Conservation (phyloP, 2,113 vertebrate genomes). For the Amphilophus citrinellus region DNA sequence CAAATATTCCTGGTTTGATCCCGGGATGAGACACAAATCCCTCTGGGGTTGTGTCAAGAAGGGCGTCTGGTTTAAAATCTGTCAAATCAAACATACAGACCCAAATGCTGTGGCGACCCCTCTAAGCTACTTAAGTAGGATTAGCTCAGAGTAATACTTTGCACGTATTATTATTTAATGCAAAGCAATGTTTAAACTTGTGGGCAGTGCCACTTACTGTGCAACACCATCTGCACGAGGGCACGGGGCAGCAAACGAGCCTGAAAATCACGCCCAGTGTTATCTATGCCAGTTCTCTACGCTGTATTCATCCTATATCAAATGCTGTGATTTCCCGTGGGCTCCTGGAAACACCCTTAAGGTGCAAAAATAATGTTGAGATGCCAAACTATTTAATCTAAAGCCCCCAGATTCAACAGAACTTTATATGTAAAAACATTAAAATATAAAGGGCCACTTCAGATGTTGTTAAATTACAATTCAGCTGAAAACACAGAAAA, state of each 20-base stretch:
- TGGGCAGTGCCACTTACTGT: not conserved
- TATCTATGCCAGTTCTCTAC: not conserved
- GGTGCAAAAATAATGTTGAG: not conserved
- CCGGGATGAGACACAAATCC: too few species aligned
- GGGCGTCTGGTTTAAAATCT: not conserved
- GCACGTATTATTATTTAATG: not conserved
- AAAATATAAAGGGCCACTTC: not conserved
- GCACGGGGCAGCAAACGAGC: not conserved
- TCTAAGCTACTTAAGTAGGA: not conserved
- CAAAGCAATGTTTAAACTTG: not conserved
- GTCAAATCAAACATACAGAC: not conserved
- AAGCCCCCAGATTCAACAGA: not conserved
- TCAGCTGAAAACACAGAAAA: not conserved
- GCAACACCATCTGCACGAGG: not conserved
- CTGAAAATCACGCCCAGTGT: not conserved
- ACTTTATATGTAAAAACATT: slow-evolving; percentile 11
- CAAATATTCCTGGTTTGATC: not conserved
- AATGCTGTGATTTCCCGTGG: not conserved
- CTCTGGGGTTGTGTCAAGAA: not conserved
- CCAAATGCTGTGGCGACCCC: not conserved
- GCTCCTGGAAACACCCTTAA: not conserved
- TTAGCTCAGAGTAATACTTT: not conserved
- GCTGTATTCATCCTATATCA: not conserved
- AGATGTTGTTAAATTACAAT: not conserved
- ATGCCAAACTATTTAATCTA: slow-evolving; percentile 10